Evolutionary conservation across 1,140 invertebrate species (phyloP), one percentile per base, ranked within the genome.

Genomic region (Pissodes strobi): DNA sequence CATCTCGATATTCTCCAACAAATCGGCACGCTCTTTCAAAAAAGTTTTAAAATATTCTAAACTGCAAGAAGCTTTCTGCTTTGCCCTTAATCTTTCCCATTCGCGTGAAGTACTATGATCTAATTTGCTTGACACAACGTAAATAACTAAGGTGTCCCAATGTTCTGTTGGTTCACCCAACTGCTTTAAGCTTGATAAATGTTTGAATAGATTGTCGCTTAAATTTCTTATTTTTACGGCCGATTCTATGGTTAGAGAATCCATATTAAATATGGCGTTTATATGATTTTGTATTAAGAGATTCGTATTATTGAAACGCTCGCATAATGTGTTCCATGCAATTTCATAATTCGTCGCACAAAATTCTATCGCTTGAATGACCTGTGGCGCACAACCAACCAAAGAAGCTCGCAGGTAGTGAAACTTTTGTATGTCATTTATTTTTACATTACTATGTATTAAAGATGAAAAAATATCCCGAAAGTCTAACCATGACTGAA

Each of bases 401-500:
- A 76, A 45, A 37, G 68, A 72, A 3, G 70, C 51, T 12, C 63
- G 39, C 37, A 75, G 13, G n/a, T n/a, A n/a, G n/a, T n/a, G n/a
- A n/a, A n/a, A n/a, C n/a, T n/a, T n/a, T n/a, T n/a, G n/a, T n/a
- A n/a, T n/a, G n/a, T n/a, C n/a, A n/a, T n/a, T n/a, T n/a, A n/a
- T n/a, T n/a, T n/a, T n/a, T n/a, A n/a, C 17, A 46, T 69, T 72
- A 2, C 69, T 52, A 60, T 76, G 69, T 38, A 77, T 74, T 9
- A 74, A 15, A 3, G 73, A 64, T 21, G 41, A 23, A 48, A 74
- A 77, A n/a, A 70, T 71, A 57, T 75, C 72, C 22, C 63, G 57
- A 64, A 76, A 77, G 13, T 66, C 45, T 19, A 73, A 48, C 75
- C 72, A 77, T 25, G 72, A 43, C 23, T 67, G 51, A 51, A 66